These are phyloP conservation scores for Drosophila birchii DNA, from an alignment of 2,888 invertebrate species.

Conservation along the genomic window DNA sequence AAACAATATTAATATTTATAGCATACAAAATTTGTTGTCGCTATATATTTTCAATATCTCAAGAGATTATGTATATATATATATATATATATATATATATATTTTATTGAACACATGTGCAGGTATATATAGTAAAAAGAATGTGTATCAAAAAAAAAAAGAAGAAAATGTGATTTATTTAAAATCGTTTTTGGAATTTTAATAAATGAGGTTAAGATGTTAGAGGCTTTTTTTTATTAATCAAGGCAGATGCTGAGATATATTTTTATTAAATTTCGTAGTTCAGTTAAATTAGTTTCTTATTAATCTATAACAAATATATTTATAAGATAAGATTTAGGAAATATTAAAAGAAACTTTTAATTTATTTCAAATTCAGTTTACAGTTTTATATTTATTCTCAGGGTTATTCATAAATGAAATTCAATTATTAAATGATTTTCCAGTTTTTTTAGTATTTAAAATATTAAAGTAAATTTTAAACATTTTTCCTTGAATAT, in stretches of 20 bases:
- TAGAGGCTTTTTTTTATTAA: neutral
- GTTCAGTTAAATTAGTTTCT: neutral
- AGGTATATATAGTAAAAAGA: neutral
- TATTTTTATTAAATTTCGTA: neutral
- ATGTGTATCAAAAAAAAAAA: neutral
- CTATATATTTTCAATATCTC: conserved; percentile 2
- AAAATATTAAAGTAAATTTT: no score
- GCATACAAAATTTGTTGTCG: neutral
- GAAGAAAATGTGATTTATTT: conserved; percentile 2
- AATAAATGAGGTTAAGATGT: conserved; percentile 1
- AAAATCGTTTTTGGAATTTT: neutral
- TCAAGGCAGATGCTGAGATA: neutral
- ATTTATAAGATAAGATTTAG: neutral
- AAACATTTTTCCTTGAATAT: neutral
- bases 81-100: neutral
- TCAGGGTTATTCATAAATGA: no score
- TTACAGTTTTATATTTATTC: no score
- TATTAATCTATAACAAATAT: neutral
- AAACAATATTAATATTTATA: conserved; percentile 11
- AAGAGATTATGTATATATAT: neutral
- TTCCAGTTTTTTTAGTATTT: no score
- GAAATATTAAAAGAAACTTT: neutral
- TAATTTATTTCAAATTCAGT: neutral
- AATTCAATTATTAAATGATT: no score
- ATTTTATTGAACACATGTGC: conserved; percentile 9